Conservation (phyloP, 1,140 invertebrate species). For the Pseudomyrmex dendroicus region DNA sequence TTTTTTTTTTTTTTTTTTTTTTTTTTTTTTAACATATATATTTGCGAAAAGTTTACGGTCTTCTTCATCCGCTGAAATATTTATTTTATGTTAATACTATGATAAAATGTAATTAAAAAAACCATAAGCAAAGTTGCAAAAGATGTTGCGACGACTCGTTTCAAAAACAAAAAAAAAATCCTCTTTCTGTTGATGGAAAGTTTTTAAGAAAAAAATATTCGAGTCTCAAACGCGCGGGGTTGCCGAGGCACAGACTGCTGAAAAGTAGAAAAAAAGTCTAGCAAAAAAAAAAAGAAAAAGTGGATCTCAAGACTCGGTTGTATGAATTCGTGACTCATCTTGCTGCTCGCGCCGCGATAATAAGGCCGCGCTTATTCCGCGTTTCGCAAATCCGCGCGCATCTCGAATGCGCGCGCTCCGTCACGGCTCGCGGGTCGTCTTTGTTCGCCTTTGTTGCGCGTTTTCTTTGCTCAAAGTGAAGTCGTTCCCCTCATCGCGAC, state of each 20-base stretch:
- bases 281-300: constrained; percentile 24
- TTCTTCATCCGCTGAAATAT: too few relatives aligned
- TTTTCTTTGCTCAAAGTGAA: not conserved
- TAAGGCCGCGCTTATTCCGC: constrained; percentile 34
- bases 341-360: constrained; percentile 13
- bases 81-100: too few relatives aligned
- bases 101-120: too few relatives aligned
- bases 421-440: constrained; percentile 12
- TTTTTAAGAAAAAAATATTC: too few relatives aligned
- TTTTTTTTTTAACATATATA: too few relatives aligned
- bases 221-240: not conserved
- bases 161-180: too few relatives aligned
- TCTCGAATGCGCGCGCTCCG: constrained; percentile 38
- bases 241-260: not conserved
- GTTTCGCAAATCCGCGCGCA: constrained; percentile 49
- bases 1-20: too few relatives aligned
- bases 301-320: constrained; percentile 38
- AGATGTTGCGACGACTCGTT: too few relatives aligned
- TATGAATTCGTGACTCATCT: constrained; percentile 52
- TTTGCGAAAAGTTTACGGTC: too few relatives aligned
- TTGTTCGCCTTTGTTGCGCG: constrained; percentile 13
- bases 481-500: not conserved
- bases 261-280: not conserved
- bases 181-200: too few relatives aligned
- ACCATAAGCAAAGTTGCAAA: too few relatives aligned